phyloP scores from a whole-genome alignment of 2,113 vertebrate genomes.

The Myodes glareolus region DNA sequence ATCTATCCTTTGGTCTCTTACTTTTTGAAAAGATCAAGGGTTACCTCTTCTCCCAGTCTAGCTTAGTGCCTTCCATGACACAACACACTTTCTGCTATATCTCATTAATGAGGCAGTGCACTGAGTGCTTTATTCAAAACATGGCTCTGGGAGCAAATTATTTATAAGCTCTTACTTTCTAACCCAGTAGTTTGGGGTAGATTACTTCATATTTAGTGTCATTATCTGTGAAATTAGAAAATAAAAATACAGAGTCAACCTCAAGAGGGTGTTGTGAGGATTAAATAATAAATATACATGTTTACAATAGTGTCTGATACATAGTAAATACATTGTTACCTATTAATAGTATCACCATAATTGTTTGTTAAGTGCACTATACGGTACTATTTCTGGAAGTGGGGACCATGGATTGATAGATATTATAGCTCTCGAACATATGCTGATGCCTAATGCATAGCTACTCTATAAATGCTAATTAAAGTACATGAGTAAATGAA shows the following conservation, averaged over 20 bases:
- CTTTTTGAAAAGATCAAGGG: slow-evolving; percentile 28
- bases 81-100: not conserved
- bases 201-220: not conserved
- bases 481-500: not conserved
- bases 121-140: not conserved
- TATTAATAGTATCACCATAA: slow-evolving; percentile 17
- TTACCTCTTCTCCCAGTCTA: not conserved
- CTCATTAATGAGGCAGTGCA: not conserved
- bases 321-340: not conserved
- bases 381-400: not conserved
- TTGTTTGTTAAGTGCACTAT: not conserved
- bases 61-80: not conserved
- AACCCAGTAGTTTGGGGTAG: not conserved
- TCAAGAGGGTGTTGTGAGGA: not conserved
- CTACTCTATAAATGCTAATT: slow-evolving; percentile 20
- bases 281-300: slow-evolving; percentile 1
- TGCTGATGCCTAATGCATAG: not conserved
- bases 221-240: not conserved
- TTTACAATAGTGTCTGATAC: slow-evolving; percentile 27
- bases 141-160: not conserved
- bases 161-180: not conserved
- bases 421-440: not conserved
- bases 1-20: not conserved
- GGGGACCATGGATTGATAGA: not conserved
- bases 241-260: slow-evolving; percentile 5